Percentiles rank a stretch among this genome's conserved stretches.
Evolutionary conservation across 2,797 vertebrate species (phyloP).

Genomic region (Petrocephalus schoutedeni): DNA sequence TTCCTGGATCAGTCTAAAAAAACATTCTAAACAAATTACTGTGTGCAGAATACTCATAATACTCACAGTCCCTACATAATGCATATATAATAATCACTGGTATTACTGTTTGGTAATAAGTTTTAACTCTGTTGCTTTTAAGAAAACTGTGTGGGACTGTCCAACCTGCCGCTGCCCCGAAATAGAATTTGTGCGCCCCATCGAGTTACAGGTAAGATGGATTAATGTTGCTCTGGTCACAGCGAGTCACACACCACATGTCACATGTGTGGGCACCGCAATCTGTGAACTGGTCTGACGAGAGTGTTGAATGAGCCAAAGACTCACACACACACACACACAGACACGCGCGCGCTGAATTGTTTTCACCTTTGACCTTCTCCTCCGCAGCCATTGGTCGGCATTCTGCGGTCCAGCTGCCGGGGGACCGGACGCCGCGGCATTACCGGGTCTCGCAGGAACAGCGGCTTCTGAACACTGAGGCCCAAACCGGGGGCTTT

Average conservation of each 20-base stretch:
- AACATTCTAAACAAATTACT: not conserved
- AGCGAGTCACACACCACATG: not conserved
- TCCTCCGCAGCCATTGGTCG: not conserved
- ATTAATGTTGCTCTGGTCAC: not conserved
- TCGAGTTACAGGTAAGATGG: not conserved
- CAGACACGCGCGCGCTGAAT: not conserved
- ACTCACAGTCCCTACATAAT: not conserved
- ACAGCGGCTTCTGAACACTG: not conserved
- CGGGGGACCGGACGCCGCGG: not conserved
- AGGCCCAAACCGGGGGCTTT: not conserved
- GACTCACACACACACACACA: not conserved
- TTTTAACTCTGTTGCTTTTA: constrained; percentile 15
- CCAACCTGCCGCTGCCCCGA: not conserved
- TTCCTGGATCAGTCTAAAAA: not conserved
- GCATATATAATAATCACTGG: not conserved
- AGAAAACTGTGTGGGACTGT: constrained; percentile 46
- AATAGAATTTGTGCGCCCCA: not conserved
- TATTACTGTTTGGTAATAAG: not conserved
- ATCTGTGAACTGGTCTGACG: not conserved
- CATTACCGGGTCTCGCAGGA: not conserved
- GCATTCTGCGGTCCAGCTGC: not conserved
- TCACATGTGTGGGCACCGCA: not conserved
- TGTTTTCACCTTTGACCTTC: not conserved
- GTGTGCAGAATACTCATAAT: not conserved
- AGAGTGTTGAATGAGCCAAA: not conserved